These are phyloP conservation scores for Cantharis nigra DNA, from an alignment of 2,888 invertebrate genomes.

Conservation along the genomic window DNA sequence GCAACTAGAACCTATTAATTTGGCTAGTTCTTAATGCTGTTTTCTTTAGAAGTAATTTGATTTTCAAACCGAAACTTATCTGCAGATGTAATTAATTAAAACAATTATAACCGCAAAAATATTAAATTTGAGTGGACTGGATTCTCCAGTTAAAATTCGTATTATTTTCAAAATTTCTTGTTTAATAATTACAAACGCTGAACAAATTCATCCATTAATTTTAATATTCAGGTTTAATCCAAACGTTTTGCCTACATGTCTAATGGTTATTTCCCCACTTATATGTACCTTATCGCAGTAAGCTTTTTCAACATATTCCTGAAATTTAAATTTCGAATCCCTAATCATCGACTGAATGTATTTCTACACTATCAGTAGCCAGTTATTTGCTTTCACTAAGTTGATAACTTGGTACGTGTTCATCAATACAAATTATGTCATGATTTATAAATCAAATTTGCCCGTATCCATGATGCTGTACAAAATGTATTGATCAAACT, in stretches of 20 bases:
- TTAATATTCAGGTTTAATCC: background rate
- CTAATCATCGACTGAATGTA: background rate
- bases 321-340: background rate
- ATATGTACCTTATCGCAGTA: background rate
- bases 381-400: background rate
- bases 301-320: background rate
- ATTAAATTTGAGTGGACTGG: background rate
- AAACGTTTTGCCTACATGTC: background rate
- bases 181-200: background rate
- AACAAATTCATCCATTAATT: background rate
- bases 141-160: background rate
- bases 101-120: background rate
- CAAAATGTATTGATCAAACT: background rate
- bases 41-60: no score
- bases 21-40: no score
- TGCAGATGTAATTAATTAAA: no score
- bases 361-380: background rate
- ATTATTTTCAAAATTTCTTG: background rate
- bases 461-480: background rate
- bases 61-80: no score
- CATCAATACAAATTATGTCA: background rate
- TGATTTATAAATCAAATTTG: background rate
- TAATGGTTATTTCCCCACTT: background rate
- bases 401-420: background rate
- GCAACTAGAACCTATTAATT: no score